A percentile compares a stretch with the other conserved stretches of the same genome.
These are phyloP conservation scores for Upupa epops DNA, from an alignment of 2,113 vertebrate species.

Conservation along the genomic window DNA sequence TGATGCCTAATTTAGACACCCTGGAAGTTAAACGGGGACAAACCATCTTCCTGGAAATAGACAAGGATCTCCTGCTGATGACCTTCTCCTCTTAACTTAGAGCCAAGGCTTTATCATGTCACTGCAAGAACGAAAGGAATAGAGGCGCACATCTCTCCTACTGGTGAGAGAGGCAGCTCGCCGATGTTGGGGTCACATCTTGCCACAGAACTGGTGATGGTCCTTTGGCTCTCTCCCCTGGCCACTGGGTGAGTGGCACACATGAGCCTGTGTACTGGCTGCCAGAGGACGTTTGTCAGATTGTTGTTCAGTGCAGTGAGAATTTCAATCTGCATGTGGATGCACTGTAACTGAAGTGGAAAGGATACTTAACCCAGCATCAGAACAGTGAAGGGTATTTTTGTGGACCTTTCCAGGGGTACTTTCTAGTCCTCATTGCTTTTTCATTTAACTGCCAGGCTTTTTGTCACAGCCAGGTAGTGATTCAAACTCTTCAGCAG, in stretches of 20 bases:
- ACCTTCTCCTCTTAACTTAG: background rate
- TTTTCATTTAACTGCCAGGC: background rate
- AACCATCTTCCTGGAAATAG: background rate
- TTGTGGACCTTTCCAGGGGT: background rate
- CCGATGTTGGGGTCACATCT: accelerated
- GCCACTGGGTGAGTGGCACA: background rate
- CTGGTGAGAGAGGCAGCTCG: accelerated
- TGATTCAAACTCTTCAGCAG: background rate
- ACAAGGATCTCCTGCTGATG: background rate
- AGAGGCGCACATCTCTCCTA: accelerated
- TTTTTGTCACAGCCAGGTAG: background rate
- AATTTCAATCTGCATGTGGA: accelerated
- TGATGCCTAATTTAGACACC: background rate
- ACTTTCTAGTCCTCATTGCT: background rate
- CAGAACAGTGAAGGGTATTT: background rate
- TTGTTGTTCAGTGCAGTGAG: accelerated
- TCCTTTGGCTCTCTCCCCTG: constrained; percentile 29
- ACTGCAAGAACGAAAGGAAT: background rate
- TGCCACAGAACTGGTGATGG: accelerated
- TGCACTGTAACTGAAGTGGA: background rate
- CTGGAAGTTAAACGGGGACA: constrained; percentile 20
- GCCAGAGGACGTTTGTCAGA: background rate
- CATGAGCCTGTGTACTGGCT: accelerated
- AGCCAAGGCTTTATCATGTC: background rate
- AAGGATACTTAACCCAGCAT: background rate